phyloP scores from a whole-genome alignment of 2,113 vertebrate genomes.

The Hemicordylus capensis region DNA sequence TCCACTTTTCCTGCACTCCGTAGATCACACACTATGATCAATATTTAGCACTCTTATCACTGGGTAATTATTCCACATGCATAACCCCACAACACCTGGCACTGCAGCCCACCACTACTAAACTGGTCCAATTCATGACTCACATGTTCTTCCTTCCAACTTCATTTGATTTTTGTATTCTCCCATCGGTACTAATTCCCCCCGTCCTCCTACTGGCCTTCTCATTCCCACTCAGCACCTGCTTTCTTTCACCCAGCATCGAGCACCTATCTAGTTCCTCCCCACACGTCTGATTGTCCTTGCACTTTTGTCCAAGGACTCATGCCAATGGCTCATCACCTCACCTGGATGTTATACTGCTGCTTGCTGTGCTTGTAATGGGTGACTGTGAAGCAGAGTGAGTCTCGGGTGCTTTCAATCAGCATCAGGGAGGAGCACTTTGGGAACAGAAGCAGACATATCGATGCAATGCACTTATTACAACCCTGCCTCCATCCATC shows the following conservation, averaged over 20 bases:
- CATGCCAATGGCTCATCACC: neutral
- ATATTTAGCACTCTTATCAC: neutral
- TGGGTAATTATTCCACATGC: neutral
- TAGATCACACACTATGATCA: neutral
- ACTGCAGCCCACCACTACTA: neutral
- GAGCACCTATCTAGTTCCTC: neutral
- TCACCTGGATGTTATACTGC: conserved; percentile 92
- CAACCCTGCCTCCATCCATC: neutral
- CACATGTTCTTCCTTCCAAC: neutral
- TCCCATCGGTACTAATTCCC: neutral
- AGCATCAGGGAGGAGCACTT: conserved; percentile 96
- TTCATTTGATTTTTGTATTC: neutral
- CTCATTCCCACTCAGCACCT: neutral
- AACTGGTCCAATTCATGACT: neutral
- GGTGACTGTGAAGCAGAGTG: conserved; percentile 91
- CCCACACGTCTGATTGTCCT: too few relatives aligned
- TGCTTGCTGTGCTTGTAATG: conserved; percentile 95
- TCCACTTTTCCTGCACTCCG: neutral
- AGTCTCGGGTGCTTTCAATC: conserved; percentile 92
- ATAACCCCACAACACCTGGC: too few relatives aligned
- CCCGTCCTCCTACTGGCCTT: neutral
- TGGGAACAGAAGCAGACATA: neutral
- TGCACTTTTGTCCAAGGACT: neutral
- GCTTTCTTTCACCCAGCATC: neutral
- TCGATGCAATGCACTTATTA: rapidly evolving